Evolutionary conservation across 2,888 invertebrate species (phyloP), one percentile per base, ranked within the genome.

Genomic region (Drosophila siamana): DNA sequence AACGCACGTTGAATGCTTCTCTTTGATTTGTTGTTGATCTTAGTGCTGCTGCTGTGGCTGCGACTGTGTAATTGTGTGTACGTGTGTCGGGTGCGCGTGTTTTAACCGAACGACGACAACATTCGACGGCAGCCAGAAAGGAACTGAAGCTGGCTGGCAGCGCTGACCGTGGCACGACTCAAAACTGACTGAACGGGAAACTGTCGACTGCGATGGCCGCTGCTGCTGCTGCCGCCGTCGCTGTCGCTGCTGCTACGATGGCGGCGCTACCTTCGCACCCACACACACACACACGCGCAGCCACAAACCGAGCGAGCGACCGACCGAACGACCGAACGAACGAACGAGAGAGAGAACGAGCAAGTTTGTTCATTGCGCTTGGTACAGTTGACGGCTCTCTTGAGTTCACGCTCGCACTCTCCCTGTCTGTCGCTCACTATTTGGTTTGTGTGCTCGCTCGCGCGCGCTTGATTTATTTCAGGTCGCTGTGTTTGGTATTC

Each of bases 41-140:
- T 86, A 80, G 79, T 89, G 87, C 85, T 81, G 81, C 80, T 63
- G 44, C 8, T 51, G 26, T 7, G 5, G 26, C 7, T 26, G 26
- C 4, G 43, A 11, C n/a, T 44, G 13, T 30, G 33, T 19, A 19
- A 19, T 19, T 19, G 19, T 56, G 15, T 16, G 41, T 43, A n/a
- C 16, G 22, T 28, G 16, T 24, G 44, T 55, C 64, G 65, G 44
- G 57, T 38, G 36, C 82, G 79, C 75, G 79, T 80, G 66, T 78
- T 88, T 88, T 70, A 75, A 86, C 86, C 81, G 86, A 68, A 84
- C 90, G 85, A 91, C 91, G 91, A 91, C 92, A 90, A 91, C 91
- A 90, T 89, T 91, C 90, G 90, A 91, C 91, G 85, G 91, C 92
- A 91, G 91, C 91, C 90, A 90, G 89, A 91, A 92, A 92, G 92